Conservation (phyloP, 2,797 vertebrate species). For the Hozukius guyotensis region DNA sequence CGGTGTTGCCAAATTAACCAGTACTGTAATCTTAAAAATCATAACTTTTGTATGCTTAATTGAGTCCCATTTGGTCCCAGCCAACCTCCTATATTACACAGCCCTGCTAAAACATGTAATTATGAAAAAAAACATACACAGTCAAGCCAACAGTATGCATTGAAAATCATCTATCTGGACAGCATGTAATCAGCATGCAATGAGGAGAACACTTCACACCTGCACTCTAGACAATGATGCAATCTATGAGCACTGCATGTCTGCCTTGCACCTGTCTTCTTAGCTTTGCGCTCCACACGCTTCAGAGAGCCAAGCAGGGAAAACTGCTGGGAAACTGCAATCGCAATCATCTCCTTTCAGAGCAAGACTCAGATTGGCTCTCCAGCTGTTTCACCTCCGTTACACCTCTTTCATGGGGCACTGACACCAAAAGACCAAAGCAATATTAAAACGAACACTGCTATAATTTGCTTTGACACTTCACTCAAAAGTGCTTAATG, state of each 20-base stretch:
- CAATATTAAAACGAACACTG: not conserved
- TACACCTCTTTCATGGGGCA: not conserved
- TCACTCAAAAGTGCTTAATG: not conserved
- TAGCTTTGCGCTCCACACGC: not conserved
- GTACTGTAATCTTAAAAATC: not conserved
- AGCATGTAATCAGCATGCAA: slow-evolving; percentile 17
- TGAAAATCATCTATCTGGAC: not conserved
- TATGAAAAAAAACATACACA: not conserved
- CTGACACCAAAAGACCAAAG: not conserved
- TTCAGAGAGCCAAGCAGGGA: not conserved
- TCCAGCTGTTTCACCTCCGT: slow-evolving; percentile 30
- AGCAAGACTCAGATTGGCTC: slow-evolving; percentile 13
- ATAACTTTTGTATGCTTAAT: not conserved
- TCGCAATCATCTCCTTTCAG: slow-evolving; percentile 51
- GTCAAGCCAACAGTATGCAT: not conserved
- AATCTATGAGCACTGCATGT: slow-evolving; percentile 7
- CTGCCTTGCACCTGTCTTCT: slow-evolving; percentile 17
- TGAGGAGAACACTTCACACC: slow-evolving; percentile 13
- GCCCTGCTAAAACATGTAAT: not conserved
- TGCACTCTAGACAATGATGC: slow-evolving; percentile 15
- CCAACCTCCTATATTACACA: not conserved
- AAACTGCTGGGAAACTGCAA: slow-evolving; percentile 29
- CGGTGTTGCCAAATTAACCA: not conserved
- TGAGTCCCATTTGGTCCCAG: not conserved
- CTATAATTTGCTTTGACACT: not conserved